Evolutionary conservation across 1,140 invertebrate species (phyloP).

Genomic region (Philopotamus ludificatus): DNA sequence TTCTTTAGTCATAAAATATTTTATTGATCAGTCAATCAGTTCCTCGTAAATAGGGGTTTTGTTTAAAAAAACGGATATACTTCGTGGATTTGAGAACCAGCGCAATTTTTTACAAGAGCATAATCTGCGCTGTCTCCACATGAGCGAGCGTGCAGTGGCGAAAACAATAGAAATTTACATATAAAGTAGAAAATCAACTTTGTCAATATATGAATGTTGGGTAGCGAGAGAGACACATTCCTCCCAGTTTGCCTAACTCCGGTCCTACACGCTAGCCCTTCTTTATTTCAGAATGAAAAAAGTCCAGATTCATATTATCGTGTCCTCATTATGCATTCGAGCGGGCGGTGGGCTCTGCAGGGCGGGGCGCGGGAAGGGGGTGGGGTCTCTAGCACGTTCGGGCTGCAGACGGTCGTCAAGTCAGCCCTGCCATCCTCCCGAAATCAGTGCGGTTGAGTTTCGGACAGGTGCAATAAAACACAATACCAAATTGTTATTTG

Average conservation of each 20-base stretch:
- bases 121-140: too few species aligned
- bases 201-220: conserved; percentile 1
- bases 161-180: conserved; percentile 35
- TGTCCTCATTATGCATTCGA: too few species aligned
- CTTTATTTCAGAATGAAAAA: conserved; percentile 1
- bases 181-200: conserved; percentile 33
- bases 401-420: too few species aligned
- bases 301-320: too few species aligned
- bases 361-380: too few species aligned
- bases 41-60: too few species aligned
- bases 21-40: too few species aligned
- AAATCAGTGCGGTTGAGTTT: conserved; percentile 2
- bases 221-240: conserved; percentile 3
- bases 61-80: too few species aligned
- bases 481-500: conserved; percentile 9
- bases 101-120: too few species aligned
- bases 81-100: too few species aligned
- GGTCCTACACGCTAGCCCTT: not conserved
- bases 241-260: conserved; percentile 24
- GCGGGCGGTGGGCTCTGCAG: too few species aligned
- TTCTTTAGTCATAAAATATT: not conserved
- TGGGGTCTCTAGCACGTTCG: too few species aligned
- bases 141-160: conserved; percentile 16
- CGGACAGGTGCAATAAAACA: conserved; percentile 5
- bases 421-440: not conserved